Percentiles rank a stretch among this genome's conserved stretches.
phyloP scores from a whole-genome alignment of 2,888 invertebrate species.

The Saturnia japonica region DNA sequence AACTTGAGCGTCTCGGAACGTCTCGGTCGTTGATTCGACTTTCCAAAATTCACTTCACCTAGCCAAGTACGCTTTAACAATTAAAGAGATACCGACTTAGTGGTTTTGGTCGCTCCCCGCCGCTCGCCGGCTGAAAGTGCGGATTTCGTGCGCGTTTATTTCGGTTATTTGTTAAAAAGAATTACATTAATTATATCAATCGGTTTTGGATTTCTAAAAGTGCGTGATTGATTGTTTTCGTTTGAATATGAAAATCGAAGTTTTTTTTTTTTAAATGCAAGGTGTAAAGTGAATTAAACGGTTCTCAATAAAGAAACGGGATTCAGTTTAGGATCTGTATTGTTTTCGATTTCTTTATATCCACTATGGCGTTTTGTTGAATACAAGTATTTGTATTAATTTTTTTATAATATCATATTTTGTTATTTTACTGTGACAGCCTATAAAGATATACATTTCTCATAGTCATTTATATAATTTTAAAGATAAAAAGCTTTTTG shows the following conservation, averaged over 20 bases:
- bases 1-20: constrained; percentile 33
- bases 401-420: neutral
- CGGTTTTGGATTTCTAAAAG: constrained; percentile 21
- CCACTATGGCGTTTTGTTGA: neutral
- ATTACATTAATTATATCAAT: neutral
- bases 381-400: neutral
- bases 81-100: constrained; percentile 49
- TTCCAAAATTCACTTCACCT: constrained; percentile 72
- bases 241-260: constrained; percentile 8
- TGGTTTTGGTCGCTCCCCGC: constrained; percentile 42
- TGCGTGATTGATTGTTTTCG: constrained; percentile 14
- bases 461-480: neutral
- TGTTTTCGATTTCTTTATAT: neutral
- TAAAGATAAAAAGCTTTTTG: neutral
- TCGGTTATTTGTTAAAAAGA: neutral
- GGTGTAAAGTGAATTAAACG: neutral
- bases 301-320: neutral
- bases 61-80: constrained; percentile 51
- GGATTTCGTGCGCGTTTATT: constrained; percentile 14
- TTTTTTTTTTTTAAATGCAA: neutral
- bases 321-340: neutral
- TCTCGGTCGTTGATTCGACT: constrained; percentile 68
- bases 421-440: neutral
- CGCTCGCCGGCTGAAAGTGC: constrained; percentile 23
- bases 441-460: neutral